These are phyloP conservation scores for Paraescarpia echinospica DNA, from an alignment of 1,140 invertebrate species.

Conservation along the genomic window DNA sequence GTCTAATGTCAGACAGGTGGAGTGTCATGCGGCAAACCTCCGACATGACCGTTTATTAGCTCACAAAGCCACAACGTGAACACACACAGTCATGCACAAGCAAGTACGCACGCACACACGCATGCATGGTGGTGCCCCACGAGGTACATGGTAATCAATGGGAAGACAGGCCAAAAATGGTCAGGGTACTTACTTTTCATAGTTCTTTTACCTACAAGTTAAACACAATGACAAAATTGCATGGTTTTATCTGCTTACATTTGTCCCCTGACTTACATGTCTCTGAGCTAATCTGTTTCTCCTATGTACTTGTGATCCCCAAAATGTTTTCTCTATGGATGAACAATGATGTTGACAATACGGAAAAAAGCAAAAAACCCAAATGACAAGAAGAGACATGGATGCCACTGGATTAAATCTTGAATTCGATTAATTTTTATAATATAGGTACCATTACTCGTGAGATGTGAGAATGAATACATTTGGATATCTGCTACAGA, in stretches of 20 bases:
- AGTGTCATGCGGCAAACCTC: not conserved
- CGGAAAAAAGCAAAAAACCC: no score
- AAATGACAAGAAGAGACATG: no score
- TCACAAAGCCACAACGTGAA: not conserved
- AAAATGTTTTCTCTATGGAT: no score
- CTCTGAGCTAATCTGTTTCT: no score
- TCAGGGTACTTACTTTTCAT: not conserved
- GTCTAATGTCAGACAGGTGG: not conserved
- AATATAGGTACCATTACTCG: no score
- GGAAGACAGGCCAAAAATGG: not conserved
- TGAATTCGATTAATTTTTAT: no score
- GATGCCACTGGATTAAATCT: no score
- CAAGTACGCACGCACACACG: not conserved
- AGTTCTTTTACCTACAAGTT: not conserved
- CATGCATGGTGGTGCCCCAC: not conserved
- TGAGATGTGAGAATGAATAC: no score
- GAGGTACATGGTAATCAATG: not conserved
- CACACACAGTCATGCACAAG: not conserved
- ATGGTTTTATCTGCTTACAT: not conserved
- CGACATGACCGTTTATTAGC: not conserved
- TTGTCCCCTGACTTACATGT: no score
- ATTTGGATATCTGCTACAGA: no score
- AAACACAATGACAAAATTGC: not conserved
- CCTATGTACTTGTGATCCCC: no score
- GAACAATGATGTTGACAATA: no score